Percentiles rank a stretch among this genome's conserved stretches.
Evolutionary conservation across 64 coral and sea anemone genomes (phyloP).

Genomic region (Stichodactyla helianthus): DNA sequence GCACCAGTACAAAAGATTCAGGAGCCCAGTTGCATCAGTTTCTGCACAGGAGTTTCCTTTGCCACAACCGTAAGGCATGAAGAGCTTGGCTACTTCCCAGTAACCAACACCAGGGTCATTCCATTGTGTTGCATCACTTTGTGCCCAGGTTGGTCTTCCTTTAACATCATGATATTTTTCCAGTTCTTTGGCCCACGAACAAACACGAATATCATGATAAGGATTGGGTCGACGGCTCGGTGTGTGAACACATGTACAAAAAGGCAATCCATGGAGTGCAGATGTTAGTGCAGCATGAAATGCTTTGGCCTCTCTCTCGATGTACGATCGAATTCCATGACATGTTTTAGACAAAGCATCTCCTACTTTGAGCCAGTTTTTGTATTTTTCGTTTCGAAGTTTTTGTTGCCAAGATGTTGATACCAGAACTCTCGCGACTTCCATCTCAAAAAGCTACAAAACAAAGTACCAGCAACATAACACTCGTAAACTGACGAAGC

Average conservation of each 20-base stretch:
- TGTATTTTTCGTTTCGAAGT: slow-evolving; percentile 50
- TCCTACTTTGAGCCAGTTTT: slow-evolving; percentile 60
- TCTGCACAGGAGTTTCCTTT: neutral
- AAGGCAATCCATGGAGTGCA: neutral
- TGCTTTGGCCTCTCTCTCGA: slow-evolving; percentile 48
- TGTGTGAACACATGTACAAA: slow-evolving; percentile 31
- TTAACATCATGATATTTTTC: neutral
- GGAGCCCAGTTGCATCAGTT: slow-evolving; percentile 19
- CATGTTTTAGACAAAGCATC: slow-evolving; percentile 45
- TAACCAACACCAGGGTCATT: slow-evolving; percentile 19
- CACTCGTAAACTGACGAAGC: too few relatives aligned
- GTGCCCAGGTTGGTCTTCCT: slow-evolving; percentile 50
- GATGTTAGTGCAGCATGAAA: slow-evolving; percentile 34
- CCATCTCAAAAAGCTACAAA: neutral
- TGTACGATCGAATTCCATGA: slow-evolving; percentile 41
- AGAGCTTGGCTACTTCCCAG: slow-evolving; percentile 38
- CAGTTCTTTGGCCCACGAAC: too few relatives aligned
- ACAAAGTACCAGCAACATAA: neutral
- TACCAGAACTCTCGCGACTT: neutral
- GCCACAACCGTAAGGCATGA: slow-evolving; percentile 3
- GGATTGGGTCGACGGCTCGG: too few relatives aligned
- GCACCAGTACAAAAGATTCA: slow-evolving; percentile 28
- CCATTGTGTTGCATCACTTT: slow-evolving; percentile 66
- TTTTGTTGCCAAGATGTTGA: slow-evolving; percentile 20
- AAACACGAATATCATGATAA: too few relatives aligned